Conservation (phyloP, 2,888 invertebrate species). For the Crepidodera aurea region DNA sequence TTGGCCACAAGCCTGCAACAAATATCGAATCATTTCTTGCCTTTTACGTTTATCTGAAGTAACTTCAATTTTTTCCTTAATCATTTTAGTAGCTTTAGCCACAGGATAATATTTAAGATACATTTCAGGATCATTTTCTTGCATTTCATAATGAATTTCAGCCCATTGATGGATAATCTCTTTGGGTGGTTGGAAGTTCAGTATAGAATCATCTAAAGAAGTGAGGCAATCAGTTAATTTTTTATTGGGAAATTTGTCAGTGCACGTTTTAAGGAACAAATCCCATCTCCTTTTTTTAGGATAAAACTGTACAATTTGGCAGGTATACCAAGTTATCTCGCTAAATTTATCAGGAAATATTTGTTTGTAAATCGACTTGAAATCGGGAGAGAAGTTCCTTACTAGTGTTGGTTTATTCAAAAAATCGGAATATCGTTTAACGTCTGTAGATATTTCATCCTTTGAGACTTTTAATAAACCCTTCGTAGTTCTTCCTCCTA, state of each 20-base stretch:
- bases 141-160: conserved; percentile 31
- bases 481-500: conserved; percentile 40
- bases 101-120: conserved; percentile 38
- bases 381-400: conserved; percentile 32
- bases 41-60: conserved; percentile 38
- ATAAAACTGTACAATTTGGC: conserved; percentile 30
- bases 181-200: conserved; percentile 36
- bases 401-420: conserved; percentile 33
- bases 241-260: conserved; percentile 27
- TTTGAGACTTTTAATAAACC: conserved; percentile 29
- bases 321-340: not conserved
- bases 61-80: conserved; percentile 45
- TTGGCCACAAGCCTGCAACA: conserved; percentile 36
- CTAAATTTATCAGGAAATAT: conserved; percentile 32
- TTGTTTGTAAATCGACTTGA: conserved; percentile 29
- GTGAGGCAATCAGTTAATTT: conserved; percentile 22
- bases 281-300: conserved; percentile 39
- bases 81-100: conserved; percentile 35
- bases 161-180: conserved; percentile 38
- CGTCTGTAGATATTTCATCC: conserved; percentile 32
- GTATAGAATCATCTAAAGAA: conserved; percentile 18
- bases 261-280: conserved; percentile 34
- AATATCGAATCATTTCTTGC: conserved; percentile 19
- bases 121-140: conserved; percentile 18
- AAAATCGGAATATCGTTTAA: conserved; percentile 21